Conservation (phyloP, 2,113 vertebrate genomes). For the Ctenomys sociabilis region DNA sequence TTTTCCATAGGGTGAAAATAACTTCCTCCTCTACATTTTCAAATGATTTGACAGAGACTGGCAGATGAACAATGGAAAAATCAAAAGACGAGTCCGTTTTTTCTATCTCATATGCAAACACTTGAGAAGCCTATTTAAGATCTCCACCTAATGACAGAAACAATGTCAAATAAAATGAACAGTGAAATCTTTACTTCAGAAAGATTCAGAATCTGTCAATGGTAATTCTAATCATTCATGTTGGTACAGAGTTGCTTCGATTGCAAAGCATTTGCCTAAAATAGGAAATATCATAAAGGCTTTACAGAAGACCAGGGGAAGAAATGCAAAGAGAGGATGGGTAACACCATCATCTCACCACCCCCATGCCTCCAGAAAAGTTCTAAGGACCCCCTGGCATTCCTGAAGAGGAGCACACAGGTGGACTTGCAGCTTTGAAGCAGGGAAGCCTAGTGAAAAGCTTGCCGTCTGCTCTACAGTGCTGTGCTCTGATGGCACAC, state of each 20-base stretch:
- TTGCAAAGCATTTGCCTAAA: slow-evolving; percentile 16
- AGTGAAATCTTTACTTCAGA: slow-evolving; percentile 21
- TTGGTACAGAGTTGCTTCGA: slow-evolving; percentile 1
- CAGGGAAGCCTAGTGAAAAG: slow-evolving; percentile 15
- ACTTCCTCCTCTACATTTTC: slow-evolving; percentile 48
- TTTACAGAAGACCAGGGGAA: not conserved
- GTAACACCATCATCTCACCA: not conserved
- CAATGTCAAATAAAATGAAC: not conserved
- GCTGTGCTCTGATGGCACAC: slow-evolving; percentile 40
- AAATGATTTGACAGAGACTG: slow-evolving; percentile 55
- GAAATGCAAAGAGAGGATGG: not conserved
- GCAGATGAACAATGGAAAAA: slow-evolving; percentile 44
- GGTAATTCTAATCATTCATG: slow-evolving; percentile 11
- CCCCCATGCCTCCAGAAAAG: not conserved
- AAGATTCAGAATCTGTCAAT: slow-evolving; percentile 61
- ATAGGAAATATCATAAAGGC: not conserved
- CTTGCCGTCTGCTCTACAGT: not conserved
- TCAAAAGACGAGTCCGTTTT: slow-evolving; percentile 34
- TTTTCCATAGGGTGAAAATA: slow-evolving; percentile 56
- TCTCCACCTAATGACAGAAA: slow-evolving; percentile 38
- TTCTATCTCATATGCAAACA: slow-evolving; percentile 64
- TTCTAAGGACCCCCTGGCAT: not conserved
- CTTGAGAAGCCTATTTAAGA: slow-evolving; percentile 67
- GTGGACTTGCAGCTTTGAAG: not conserved
- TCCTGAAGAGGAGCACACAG: not conserved